Evolutionary conservation across 2,113 vertebrate genomes (phyloP).

Genomic region (Saguinus imperator): DNA sequence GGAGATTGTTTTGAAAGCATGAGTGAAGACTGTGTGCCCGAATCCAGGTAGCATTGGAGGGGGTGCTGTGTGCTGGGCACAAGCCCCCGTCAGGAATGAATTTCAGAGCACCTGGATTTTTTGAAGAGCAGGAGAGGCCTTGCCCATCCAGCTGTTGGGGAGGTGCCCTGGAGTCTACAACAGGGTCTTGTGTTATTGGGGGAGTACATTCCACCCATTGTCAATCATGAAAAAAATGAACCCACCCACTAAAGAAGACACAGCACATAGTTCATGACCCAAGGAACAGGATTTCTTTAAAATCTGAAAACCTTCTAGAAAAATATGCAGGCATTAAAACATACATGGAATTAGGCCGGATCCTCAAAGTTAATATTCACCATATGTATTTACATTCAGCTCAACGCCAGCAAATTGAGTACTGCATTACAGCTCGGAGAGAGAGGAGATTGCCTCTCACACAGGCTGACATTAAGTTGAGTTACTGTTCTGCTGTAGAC

Average conservation of each 20-base stretch:
- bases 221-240: constrained; percentile 77
- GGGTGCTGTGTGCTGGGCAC: not conserved
- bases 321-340: constrained; percentile 73
- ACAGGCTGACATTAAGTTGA: constrained; percentile 48
- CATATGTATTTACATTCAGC: constrained; percentile 55
- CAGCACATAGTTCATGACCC: constrained; percentile 65
- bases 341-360: constrained; percentile 71
- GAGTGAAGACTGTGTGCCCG: constrained; percentile 65
- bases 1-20: constrained; percentile 70
- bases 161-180: not conserved
- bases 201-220: constrained; percentile 59
- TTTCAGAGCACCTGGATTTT: constrained; percentile 7
- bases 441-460: constrained; percentile 49
- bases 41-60: constrained; percentile 62
- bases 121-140: not conserved
- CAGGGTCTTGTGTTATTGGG: constrained; percentile 34
- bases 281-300: constrained; percentile 62
- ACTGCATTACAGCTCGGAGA: constrained; percentile 49
- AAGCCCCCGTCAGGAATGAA: constrained; percentile 47
- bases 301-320: constrained; percentile 75
- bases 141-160: constrained; percentile 65
- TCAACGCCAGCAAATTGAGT: constrained; percentile 51
- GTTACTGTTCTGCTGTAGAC: constrained; percentile 62
- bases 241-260: constrained; percentile 67
- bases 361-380: constrained; percentile 68